phyloP scores from a whole-genome alignment of 2,888 invertebrate species.

The Melieria picta region DNA sequence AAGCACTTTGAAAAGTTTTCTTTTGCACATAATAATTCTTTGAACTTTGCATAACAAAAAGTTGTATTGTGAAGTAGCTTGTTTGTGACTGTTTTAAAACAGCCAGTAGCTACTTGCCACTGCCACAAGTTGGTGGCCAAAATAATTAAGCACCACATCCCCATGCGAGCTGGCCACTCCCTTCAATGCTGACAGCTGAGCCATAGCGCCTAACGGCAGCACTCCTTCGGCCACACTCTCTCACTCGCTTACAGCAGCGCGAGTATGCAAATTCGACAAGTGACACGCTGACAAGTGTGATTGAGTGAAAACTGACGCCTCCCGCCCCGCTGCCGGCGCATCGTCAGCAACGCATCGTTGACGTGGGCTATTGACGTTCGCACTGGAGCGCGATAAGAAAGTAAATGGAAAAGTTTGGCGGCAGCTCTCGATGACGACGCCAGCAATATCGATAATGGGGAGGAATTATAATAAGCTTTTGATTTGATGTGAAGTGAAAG shows the following conservation, averaged over 20 bases:
- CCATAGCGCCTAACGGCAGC: background rate
- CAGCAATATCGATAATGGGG: constrained; percentile 2
- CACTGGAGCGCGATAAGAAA: constrained; percentile 44
- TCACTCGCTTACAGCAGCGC: background rate
- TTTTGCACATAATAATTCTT: no score
- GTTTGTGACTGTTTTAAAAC: no score
- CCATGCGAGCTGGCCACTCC: background rate
- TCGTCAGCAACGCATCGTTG: constrained; percentile 7
- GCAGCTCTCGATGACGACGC: background rate
- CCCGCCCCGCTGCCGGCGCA: constrained; percentile 32
- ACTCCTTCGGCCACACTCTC: background rate
- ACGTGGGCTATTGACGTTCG: background rate
- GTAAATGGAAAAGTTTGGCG: constrained; percentile 50
- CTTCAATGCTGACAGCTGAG: background rate
- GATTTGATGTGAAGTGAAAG: constrained; percentile 21
- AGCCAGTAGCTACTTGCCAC: no score
- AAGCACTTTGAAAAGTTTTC: no score
- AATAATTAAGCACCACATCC: background rate
- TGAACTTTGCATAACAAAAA: no score
- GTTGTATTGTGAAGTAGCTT: no score
- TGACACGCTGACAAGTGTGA: constrained; percentile 62
- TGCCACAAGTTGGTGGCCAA: no score
- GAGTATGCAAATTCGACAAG: constrained; percentile 57
- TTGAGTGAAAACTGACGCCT: constrained; percentile 50
- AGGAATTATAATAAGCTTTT: constrained; percentile 16